Evolutionary conservation across 2,888 invertebrate species (phyloP), one percentile per base, ranked within the genome.

Genomic region (Bombylius major): DNA sequence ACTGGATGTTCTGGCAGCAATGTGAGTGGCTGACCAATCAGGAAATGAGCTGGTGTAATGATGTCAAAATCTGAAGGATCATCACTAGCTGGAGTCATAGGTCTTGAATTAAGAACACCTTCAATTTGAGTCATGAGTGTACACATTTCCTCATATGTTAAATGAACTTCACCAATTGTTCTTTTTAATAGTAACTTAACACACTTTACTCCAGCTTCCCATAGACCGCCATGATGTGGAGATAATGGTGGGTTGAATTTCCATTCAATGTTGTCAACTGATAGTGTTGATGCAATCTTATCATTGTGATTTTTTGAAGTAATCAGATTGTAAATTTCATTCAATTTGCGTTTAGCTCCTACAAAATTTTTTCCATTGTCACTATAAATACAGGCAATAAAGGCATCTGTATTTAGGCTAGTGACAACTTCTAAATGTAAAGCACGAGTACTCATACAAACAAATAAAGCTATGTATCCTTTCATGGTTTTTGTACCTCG

Each of bases 1-100:
- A n/a, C n/a, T n/a, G n/a, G n/a, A n/a, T n/a, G 36, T 45, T 67
- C 64, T 9, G 66, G 65, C 1, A 54, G 5, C 12, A 50, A 34
- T 4, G 44, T 54, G 4, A 49, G 36, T 13, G 57, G 36, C 14
- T 47, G 31, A 4, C 55, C 48, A 34, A 54, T 50, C 3, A 53
- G 47, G 14, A 54, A 57, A 36, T 57, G 56, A 5, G 42, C 34
- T 32, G 56, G 52, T 31, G 56, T 56, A 6, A 56, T 45, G 2
- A 39, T 11, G n/a, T 31, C 32, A 12, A 46, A 50, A 63, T 23
- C 55, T 50, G 2, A 62, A 12, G 3, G 36, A 36, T 36, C 36
- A 36, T 36, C 9, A 9, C 7, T 23, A 36, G 6, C 6, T 36
- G 36, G 36, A 36, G 6, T 9, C 36, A 36, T 36, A 36, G 36